Percentiles rank a stretch among this genome's conserved stretches.
Conservation (phyloP, 2,797 vertebrate species). For the Rhabdomys pumilio region DNA sequence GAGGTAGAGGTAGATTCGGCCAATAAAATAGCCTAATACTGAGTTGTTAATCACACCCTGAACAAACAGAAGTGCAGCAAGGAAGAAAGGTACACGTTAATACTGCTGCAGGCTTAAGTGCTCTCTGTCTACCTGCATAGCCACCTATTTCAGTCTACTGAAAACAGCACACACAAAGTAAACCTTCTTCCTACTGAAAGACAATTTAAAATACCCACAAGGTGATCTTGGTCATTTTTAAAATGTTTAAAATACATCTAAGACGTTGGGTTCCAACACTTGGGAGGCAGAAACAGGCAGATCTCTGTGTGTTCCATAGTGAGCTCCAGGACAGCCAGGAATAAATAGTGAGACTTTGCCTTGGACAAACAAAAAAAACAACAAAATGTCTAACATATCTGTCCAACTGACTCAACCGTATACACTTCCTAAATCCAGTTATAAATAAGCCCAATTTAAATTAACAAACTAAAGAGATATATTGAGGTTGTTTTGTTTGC, state of each 20-base stretch:
- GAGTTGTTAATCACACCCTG: conserved; percentile 99
- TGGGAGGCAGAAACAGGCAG: not conserved
- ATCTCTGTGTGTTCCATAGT: not conserved
- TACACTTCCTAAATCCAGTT: not conserved
- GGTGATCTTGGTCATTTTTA: conserved; percentile 18
- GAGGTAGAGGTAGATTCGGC: conserved; percentile 99
- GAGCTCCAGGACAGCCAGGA: not conserved
- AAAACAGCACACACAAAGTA: conserved; percentile 46
- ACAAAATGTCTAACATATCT: not conserved
- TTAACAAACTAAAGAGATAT: not conserved
- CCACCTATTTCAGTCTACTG: not conserved
- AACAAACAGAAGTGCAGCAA: conserved; percentile 4
- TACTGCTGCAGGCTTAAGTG: not conserved
- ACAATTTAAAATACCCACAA: conserved; percentile 48
- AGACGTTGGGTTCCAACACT: not conserved
- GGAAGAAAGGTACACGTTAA: not conserved
- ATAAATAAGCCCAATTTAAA: not conserved
- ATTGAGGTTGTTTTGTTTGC: not conserved
- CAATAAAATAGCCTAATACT: conserved; percentile 98
- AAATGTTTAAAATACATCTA: conserved; percentile 39
- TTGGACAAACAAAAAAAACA: not conserved
- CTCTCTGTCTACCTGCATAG: not conserved
- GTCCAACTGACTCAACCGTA: not conserved
- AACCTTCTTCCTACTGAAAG: not conserved
- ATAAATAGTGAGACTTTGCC: not conserved